Base-by-base conservation (phyloP, 2,113 vertebrate genomes). In the Silurus asotus region DNA sequence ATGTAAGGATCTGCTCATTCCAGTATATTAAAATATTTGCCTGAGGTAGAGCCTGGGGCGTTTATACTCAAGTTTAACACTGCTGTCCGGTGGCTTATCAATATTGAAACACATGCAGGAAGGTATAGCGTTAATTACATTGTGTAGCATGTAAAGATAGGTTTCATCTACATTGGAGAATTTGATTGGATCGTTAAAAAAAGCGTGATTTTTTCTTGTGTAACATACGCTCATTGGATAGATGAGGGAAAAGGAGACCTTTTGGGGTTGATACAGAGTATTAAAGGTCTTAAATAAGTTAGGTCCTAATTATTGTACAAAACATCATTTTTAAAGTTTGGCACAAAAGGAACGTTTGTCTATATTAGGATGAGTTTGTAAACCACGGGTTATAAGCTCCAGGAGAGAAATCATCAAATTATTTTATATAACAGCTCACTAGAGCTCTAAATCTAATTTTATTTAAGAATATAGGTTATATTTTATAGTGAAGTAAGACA, bases 401-500 rank as follows among this genome's bases (percentile, higher is more conserved):
- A 48, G 15, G 23, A n/a, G 23, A 14, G 14, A 76, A 76, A 53
- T n/a, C 48, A 15, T 2, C 0, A 25, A 13, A 23, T 55, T n/a
- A 55, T 76, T n/a, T 2, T 23, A 6, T 53, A 76, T 11, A 9
- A 10, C 20, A 25, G 20, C 49, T 25, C 23, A n/a, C 20, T 10
- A 13, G 9, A 13, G 49, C 48, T 76, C 10, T 53, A n/a, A 65
- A 81, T 77, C 23, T 56, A 28, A 53, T 25, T 75, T 20, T 76
- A n/a, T 53, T 76, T 25, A 49, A 8, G n/a, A 51, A 65, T 25
- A 64, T 14, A 4, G 13, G 6, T 83, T 65, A 69, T 87, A 56
- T 81, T 83, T 9, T n/a, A 19, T n/a, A 48, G 28, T 70, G 15
- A 45, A 61, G 28, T 69, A 76, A 67, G 82, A 70, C 51, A 58